Percentiles rank a stretch among this genome's conserved stretches.
Conservation (phyloP, 2,888 invertebrate genomes). For the Clanis bilineata region DNA sequence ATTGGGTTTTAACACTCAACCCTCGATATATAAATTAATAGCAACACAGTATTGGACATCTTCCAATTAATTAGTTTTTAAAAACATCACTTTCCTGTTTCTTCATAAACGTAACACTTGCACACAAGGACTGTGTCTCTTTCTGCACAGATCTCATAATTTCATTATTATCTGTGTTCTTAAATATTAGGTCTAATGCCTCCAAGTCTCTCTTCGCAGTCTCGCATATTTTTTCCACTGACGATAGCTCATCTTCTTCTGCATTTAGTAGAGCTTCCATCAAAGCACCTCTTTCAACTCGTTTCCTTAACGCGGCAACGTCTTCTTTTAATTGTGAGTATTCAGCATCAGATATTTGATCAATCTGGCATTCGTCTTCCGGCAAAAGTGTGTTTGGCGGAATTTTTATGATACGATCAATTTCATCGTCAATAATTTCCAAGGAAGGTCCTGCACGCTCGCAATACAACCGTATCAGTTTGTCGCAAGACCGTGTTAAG, state of each 20-base stretch:
- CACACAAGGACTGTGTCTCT: conserved; percentile 60
- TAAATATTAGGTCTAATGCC: conserved; percentile 55
- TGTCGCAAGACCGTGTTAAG: conserved; percentile 62
- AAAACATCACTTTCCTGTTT: conserved; percentile 33
- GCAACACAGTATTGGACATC: conserved; percentile 15
- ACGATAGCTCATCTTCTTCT: conserved; percentile 64
- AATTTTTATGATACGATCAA: conserved; percentile 61
- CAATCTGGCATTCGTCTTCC: conserved; percentile 64
- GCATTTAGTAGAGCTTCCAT: conserved; percentile 66
- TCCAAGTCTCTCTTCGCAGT: conserved; percentile 69
- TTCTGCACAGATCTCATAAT: conserved; percentile 46
- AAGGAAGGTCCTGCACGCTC: conserved; percentile 65
- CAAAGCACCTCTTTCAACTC: conserved; percentile 65
- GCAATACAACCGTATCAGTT: conserved; percentile 62
- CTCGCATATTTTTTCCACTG: conserved; percentile 64
- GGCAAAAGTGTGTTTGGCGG: conserved; percentile 67
- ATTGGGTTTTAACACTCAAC: too few species aligned
- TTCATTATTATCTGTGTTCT: conserved; percentile 45
- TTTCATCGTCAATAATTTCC: conserved; percentile 61
- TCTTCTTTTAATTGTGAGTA: conserved; percentile 62
- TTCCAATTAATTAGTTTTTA: conserved; percentile 26
- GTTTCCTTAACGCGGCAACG: conserved; percentile 52
- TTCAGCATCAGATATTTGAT: conserved; percentile 60
- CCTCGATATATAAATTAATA: too few species aligned
- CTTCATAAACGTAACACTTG: conserved; percentile 53